phyloP scores from a whole-genome alignment of 2,888 invertebrate genomes.

The Cylindroiulus punctatus region DNA sequence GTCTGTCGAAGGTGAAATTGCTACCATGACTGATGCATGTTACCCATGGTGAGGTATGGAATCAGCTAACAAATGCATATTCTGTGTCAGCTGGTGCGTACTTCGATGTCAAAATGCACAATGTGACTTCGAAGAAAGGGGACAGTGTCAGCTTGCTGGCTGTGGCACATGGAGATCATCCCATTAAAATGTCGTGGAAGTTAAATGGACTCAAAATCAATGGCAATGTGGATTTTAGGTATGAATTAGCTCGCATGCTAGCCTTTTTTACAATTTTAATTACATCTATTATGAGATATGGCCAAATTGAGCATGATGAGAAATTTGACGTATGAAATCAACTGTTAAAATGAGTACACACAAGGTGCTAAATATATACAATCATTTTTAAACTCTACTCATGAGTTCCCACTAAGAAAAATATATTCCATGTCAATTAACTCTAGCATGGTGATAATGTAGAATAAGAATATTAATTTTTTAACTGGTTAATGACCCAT shows the following conservation, averaged over 20 bases:
- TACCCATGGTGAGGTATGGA: not conserved
- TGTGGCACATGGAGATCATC: constrained; percentile 56
- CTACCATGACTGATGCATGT: not conserved
- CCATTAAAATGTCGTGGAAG: constrained; percentile 57
- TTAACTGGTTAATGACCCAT: no score
- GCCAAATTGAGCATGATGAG: no score
- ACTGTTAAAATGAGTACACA: no score
- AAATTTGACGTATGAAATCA: no score
- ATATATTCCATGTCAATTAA: no score
- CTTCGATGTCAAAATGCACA: constrained; percentile 56
- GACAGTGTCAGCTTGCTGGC: constrained; percentile 56
- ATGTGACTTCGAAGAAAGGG: constrained; percentile 56
- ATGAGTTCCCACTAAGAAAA: no score
- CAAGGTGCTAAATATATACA: no score
- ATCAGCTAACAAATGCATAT: not conserved
- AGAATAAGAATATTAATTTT: no score
- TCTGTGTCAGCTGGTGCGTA: constrained; percentile 54
- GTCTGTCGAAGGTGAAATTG: constrained; percentile 63
- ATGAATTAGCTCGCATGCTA: not conserved
- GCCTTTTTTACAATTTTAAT: not conserved
- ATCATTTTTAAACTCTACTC: no score
- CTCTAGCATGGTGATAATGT: no score
- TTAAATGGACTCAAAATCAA: constrained; percentile 54
- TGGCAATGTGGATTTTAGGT: constrained; percentile 54
- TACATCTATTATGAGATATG: no score